These are phyloP conservation scores for Saccopteryx bilineata DNA, from an alignment of 2,113 vertebrate species.

Conservation along the genomic window DNA sequence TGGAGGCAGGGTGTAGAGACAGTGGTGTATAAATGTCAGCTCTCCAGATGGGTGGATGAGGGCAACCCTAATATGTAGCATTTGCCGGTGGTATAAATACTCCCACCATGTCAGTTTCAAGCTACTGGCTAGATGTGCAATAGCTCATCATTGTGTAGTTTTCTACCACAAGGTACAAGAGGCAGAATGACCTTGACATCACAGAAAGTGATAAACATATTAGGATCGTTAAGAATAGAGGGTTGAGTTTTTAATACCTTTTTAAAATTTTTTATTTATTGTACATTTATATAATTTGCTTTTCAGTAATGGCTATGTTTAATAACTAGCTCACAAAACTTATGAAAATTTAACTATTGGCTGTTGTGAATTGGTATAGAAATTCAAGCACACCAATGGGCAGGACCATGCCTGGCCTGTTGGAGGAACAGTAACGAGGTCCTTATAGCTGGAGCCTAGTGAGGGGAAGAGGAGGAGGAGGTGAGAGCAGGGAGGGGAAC, in stretches of 20 bases:
- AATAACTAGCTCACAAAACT: not conserved
- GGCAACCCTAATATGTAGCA: not conserved
- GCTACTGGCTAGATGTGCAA: accelerated
- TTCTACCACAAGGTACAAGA: too few relatives aligned
- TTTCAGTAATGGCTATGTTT: not conserved
- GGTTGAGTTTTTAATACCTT: not conserved
- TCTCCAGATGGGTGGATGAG: not conserved
- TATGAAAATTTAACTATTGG: accelerated
- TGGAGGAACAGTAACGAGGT: not conserved
- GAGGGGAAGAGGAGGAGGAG: not conserved
- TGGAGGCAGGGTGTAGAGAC: not conserved
- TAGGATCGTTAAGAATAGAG: not conserved
- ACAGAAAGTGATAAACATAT: accelerated
- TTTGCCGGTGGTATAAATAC: accelerated
- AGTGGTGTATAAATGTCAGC: accelerated
- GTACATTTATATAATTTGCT: not conserved
- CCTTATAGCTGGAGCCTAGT: not conserved
- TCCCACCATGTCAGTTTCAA: accelerated
- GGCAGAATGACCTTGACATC: too few relatives aligned
- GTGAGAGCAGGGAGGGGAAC: too few relatives aligned
- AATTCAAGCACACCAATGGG: not conserved
- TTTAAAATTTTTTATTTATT: not conserved
- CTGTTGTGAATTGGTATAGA: not conserved
- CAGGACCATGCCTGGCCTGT: accelerated
- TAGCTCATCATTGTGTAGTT: accelerated